Percentiles rank a stretch among this genome's conserved stretches.
These are phyloP conservation scores for Elephas maximus DNA, from an alignment of 2,113 vertebrate species.

Conservation along the genomic window DNA sequence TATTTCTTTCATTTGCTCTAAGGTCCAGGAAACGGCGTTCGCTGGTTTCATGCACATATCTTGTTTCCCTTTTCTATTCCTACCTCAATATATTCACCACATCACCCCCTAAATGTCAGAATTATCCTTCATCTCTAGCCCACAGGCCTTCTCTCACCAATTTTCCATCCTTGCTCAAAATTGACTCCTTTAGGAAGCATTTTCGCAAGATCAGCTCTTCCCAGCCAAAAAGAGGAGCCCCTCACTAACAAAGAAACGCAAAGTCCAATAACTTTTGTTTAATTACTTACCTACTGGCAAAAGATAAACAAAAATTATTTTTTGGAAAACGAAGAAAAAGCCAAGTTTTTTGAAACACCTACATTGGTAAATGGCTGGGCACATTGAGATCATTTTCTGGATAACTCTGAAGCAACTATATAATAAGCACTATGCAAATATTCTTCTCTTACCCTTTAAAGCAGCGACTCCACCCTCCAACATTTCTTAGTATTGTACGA, in stretches of 20 bases:
- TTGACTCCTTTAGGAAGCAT: constrained; percentile 14
- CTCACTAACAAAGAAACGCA: not conserved
- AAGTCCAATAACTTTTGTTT: constrained; percentile 30
- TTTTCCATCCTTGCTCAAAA: constrained; percentile 16
- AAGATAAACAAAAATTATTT: not conserved
- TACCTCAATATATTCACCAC: not conserved
- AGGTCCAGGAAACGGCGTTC: not conserved
- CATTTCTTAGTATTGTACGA: not conserved
- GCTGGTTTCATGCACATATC: not conserved
- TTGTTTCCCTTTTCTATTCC: not conserved
- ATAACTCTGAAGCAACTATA: not conserved
- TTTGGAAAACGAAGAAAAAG: not conserved
- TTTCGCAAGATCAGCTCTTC: constrained; percentile 4
- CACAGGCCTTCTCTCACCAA: not conserved
- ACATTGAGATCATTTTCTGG: not conserved
- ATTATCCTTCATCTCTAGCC: not conserved
- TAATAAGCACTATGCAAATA: not conserved
- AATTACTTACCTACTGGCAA: not conserved
- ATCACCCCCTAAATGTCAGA: not conserved
- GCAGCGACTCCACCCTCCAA: not conserved
- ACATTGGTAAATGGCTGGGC: not conserved
- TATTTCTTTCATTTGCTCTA: not conserved
- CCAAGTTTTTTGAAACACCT: not conserved
- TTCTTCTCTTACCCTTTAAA: not conserved
- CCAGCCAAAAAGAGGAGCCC: not conserved